Evolutionary conservation across 2,888 invertebrate species (phyloP), one percentile per base, ranked within the genome.

Genomic region (Neoaliturus tenellus): DNA sequence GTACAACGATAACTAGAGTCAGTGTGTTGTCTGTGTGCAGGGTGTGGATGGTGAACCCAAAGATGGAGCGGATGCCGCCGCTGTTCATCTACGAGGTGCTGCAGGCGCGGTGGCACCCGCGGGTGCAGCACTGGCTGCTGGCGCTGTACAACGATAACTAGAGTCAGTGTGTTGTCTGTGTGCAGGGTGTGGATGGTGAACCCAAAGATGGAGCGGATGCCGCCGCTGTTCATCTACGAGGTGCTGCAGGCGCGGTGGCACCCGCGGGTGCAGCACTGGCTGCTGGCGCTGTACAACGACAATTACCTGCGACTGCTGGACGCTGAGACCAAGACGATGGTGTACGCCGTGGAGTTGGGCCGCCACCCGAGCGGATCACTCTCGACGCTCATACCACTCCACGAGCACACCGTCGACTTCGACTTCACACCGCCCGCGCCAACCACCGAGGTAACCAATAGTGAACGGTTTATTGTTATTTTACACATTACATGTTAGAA

Each of bases 281-380:
- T 75, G 25, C 20, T 75, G 28, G 75, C 39, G 23, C 28, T 75
- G 48, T 75, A 44, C 75, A 75, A 75, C 28, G 75, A 75, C 48
- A 75, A 75, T 28, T 28, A 10, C 48, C 44, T 75, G 14, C 20
- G 75, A 4, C 23, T 75, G 2, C 23, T 75, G 44, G 31, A 75
- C 44, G 10, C 75, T 0, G 28, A 75, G 48, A 28, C n/a, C n/a
- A 8, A 48, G 6, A 25, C 25, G 8, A 17, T 75, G 1, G 12
- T 44, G 23, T n/a, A 17, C 12, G 28, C 44, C 23, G 25, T 75
- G n/a, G 14, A 4, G 4, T 20, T 69, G 39, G 69, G 69, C 31
- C 2, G 75, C 3, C 48, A 44, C 20, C 41, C 75, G 2, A 44
- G 12, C 28, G 48, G 28, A 25, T n/a, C 75, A 12, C 8, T 75